Evolutionary conservation across 2,888 invertebrate species (phyloP).

Genomic region (Lasioglossum marginatum): DNA sequence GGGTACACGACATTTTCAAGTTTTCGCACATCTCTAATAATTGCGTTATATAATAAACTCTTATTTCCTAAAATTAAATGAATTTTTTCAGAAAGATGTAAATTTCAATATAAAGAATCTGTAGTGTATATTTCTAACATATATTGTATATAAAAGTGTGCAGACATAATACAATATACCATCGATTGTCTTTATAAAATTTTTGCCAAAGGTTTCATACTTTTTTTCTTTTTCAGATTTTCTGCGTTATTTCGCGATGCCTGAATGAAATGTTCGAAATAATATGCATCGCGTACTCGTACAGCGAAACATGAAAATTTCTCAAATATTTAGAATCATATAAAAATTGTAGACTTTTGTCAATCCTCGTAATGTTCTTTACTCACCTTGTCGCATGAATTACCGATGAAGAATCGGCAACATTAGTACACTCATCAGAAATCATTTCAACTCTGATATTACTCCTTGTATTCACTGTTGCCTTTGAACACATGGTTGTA

Average conservation of each 20-base stretch:
- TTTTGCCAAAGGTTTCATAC: background rate
- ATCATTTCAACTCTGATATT: slow-evolving; percentile 46
- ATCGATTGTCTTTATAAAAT: slow-evolving; percentile 2
- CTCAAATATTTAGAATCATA: slow-evolving; percentile 5
- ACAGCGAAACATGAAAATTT: slow-evolving; percentile 5
- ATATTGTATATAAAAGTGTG: background rate
- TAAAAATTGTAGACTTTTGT: slow-evolving; percentile 22
- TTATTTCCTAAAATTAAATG: slow-evolving; percentile 24
- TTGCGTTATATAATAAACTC: slow-evolving; percentile 10
- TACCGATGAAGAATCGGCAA: slow-evolving; percentile 60
- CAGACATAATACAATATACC: background rate
- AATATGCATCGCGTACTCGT: background rate
- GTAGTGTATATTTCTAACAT: background rate
- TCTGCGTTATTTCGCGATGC: background rate
- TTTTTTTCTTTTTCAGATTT: background rate
- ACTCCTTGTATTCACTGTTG: slow-evolving; percentile 43
- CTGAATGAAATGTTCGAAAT: slow-evolving; percentile 4
- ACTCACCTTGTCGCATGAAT: slow-evolving; percentile 69
- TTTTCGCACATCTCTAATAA: background rate
- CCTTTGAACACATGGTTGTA: slow-evolving; percentile 52
- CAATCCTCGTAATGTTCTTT: slow-evolving; percentile 27
- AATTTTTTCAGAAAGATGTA: background rate
- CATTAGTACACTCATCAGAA: slow-evolving; percentile 56
- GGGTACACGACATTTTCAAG: background rate
- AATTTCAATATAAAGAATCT: background rate